Base-by-base conservation (phyloP, 2,888 invertebrate genomes). In the Thymelicus acteon region DNA sequence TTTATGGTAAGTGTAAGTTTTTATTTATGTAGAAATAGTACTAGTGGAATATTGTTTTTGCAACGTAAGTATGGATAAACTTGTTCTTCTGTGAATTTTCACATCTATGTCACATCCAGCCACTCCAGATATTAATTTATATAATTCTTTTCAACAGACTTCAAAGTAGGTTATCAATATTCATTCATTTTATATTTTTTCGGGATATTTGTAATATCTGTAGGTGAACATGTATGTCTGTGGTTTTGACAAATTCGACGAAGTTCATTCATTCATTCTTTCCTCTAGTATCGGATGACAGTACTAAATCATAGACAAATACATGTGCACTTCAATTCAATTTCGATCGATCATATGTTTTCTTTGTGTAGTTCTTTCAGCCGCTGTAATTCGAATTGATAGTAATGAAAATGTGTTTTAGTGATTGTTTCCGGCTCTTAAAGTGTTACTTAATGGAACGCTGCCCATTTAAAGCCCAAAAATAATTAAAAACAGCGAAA, bases 311-410 rank as follows among this genome's bases (percentile, higher is more conserved):
- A 90, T 88, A 90, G 91, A 92, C 86, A 84, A 90, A 73, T 88
- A 87, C 93, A 92, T 93, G 92, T 93, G 93, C 93, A 92, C 87
- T 90, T 90, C 87, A 90, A 85, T 85, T 89, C 78, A 80, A 81
- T 81, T 80, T 88, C 92, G 88, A 93, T 93, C 93, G 93, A 93
- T 93, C 93, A 93, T 93, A 93, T 93, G 93, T 93, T 93, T 93
- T 93, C 93, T 93, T 93, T 93, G 93, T 93, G 91, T 92, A 90
- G 90, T 88, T 92, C 91, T 92, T 90, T 92, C 91, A 92, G 92
- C 91, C 89, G 89, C 91, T 92, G 91, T 89, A 88, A 90, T 91
- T 92, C 91, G 90, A 92, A 92, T 89, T 90, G 85, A 88, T 87
- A 90, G 87, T 81, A 82, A 83, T 84, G 81, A 87, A 87, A 83